Base-by-base conservation (phyloP, 2,888 invertebrate species). In the Erannis defoliaria region DNA sequence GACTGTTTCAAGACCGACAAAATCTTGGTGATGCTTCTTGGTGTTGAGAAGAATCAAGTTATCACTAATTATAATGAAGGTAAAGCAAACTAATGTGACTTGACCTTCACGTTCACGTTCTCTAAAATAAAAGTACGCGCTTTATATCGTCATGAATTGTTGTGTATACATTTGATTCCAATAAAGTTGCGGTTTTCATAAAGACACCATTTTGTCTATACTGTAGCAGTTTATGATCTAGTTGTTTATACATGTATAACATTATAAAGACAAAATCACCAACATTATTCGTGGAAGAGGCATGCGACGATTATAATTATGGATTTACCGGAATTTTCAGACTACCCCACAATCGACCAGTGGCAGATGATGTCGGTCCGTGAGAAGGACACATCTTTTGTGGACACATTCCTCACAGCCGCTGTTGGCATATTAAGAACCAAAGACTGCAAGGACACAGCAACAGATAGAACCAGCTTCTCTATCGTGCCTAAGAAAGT, bases 331-430 rank as follows among this genome's bases (percentile, higher is more conserved):
- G 2, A 16, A 14, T 26, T 80, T 79, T 26, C 84, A 93, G 96
- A 95, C 49, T 94, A 97, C 71, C 94, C 96, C 2, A 94, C 94
- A 45, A 97, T 96, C 80, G 94, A 95, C 61, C 95, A 96, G 76
- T 98, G 97, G 97, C 95, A 95, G 62, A 95, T 96, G 81, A 96
- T 97, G 90, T 94, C 94, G 43, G 96, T 96, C 16, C 95, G 96
- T 49, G 97, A 97, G 78, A 96, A 97, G 80, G 97, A 97, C 83
- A 96, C 96, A 54, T 95, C 96, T 0, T 97, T 97, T 79, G 97
- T 97, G 33, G 96, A 96, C 67, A 96, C 97, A 65, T 96, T 97
- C 77, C 90, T 98, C n/a, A 96, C 96, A 0, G 95, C 96, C 6
- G 97, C 97, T 0, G 96, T 97, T 66, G 95, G 96, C 19, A 97